Percentiles rank a stretch among this genome's conserved stretches.
Evolutionary conservation across 2,113 vertebrate species (phyloP).

Genomic region (Etia nguti): DNA sequence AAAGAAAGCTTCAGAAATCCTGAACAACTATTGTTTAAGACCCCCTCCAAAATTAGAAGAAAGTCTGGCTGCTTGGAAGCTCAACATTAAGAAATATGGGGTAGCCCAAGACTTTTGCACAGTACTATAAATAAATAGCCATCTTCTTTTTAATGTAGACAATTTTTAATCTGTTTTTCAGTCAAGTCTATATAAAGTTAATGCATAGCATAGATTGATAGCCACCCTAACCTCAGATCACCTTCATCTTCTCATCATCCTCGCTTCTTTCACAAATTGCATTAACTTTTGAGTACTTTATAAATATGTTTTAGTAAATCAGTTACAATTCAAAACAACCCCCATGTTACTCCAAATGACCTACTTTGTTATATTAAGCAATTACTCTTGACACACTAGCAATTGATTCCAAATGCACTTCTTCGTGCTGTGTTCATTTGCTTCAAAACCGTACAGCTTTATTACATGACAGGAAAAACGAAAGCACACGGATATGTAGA

Average conservation of each 20-base stretch:
- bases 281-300: background rate
- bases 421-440: background rate
- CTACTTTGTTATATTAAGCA: background rate
- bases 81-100: background rate
- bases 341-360: background rate
- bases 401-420: background rate
- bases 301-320: background rate
- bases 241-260: background rate
- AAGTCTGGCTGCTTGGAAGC: background rate
- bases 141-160: background rate
- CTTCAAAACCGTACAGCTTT: background rate
- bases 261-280: background rate
- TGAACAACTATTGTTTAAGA: background rate
- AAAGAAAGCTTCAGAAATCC: background rate
- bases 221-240: background rate
- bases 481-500: slow-evolving; percentile 2
- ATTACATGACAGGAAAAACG: background rate
- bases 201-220: background rate
- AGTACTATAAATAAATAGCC: background rate
- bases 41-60: background rate
- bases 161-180: background rate
- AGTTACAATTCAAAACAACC: background rate
- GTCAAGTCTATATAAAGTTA: background rate
- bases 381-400: background rate
- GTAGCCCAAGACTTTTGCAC: background rate